A percentile compares a stretch with the other conserved stretches of the same genome.
Conservation (phyloP, 2,888 invertebrate species). For the Helicoverpa assulta region DNA sequence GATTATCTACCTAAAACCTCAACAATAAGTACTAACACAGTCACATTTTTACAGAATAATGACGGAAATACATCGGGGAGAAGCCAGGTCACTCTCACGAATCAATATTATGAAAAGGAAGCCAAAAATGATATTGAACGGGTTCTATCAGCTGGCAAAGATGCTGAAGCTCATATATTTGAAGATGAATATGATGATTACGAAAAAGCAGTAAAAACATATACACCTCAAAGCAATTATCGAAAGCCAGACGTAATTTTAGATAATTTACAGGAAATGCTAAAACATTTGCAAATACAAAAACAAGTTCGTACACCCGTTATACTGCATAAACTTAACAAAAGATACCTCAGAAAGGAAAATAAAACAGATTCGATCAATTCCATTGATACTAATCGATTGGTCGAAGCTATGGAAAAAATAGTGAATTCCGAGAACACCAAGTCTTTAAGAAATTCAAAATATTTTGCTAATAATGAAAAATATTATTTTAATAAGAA, state of each 20-base stretch:
- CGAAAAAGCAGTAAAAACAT: not conserved
- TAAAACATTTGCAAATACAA: not conserved
- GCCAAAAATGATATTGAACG: constrained; percentile 28
- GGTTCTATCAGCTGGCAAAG: constrained; percentile 6
- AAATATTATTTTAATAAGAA: not conserved
- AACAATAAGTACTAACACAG: not conserved
- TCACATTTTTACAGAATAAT: constrained; percentile 38
- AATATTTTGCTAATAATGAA: not conserved
- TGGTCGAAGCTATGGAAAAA: not conserved
- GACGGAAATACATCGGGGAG: not conserved
- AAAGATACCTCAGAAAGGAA: not conserved
- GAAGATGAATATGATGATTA: not conserved
- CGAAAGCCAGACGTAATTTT: not conserved
- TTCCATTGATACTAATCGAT: not conserved
- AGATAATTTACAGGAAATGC: constrained; percentile 8
- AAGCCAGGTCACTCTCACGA: not conserved
- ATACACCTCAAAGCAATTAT: not conserved
- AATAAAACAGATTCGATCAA: not conserved
- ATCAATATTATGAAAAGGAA: constrained; percentile 32
- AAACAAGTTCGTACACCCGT: not conserved
- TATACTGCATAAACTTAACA: not conserved
- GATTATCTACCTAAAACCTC: too few species aligned
- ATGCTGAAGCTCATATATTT: not conserved
- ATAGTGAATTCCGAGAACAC: not conserved
- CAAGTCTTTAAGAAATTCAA: constrained; percentile 13